These are phyloP conservation scores for Chloropsis cyanopogon DNA, from an alignment of 2,113 vertebrate genomes.

Conservation along the genomic window DNA sequence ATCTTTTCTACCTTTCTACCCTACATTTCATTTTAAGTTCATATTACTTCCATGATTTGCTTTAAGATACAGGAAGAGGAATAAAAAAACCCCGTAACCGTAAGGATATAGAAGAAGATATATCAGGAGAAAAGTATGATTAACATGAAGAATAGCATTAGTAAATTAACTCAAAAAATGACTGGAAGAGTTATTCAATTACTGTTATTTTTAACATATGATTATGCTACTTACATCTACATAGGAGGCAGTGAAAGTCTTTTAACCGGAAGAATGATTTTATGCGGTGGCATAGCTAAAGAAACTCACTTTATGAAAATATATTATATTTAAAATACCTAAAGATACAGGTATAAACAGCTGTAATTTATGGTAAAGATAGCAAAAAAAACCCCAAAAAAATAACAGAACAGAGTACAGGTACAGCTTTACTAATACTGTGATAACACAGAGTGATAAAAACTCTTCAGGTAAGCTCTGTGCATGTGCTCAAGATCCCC, in stretches of 20 bases:
- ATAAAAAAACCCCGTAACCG: neutral
- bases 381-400: neutral
- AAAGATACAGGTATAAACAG: neutral
- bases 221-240: neutral
- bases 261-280: neutral
- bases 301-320: neutral
- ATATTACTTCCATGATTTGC: neutral
- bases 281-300: neutral
- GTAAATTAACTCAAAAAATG: neutral
- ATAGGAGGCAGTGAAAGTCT: neutral
- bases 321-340: neutral
- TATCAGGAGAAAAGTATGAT: neutral
- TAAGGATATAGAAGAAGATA: neutral
- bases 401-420: neutral
- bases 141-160: neutral
- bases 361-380: neutral
- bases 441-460: neutral
- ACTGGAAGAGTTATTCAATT: neutral
- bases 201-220: neutral
- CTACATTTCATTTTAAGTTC: neutral
- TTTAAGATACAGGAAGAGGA: neutral
- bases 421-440: neutral
- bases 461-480: neutral
- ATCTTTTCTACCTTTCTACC: neutral
- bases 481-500: neutral